Evolutionary conservation across 2,888 invertebrate species (phyloP), one percentile per base, ranked within the genome.

Genomic region (Eupithecia insigniata): DNA sequence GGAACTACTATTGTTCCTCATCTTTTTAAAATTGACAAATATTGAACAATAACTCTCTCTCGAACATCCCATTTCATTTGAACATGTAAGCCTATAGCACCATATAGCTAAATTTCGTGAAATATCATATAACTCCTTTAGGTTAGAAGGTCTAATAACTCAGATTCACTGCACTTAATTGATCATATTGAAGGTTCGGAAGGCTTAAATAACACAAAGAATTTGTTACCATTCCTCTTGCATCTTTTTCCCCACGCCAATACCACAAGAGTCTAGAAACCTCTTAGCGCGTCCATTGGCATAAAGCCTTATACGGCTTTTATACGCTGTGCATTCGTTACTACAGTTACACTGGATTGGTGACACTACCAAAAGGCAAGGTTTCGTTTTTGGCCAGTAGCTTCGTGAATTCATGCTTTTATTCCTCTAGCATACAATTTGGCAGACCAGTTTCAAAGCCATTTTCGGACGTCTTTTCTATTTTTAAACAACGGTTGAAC

Each of bases 261-360:
- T 76, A 76, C 72, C 61, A 76, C 75, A 79, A 77, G 79, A 78
- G 72, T 67, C 60, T 69, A 79, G 80, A 81, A 82, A 81, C 81
- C 82, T 82, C 80, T 82, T 79, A 82, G 77, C 78, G 76, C 79
- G 81, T 73, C 74, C 79, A 80, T 77, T 75, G 80, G 75, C 78
- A 71, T 75, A 76, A 79, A 82, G 80, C 81, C 77, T 82, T 79
- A 79, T 80, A 82, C 81, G 80, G 74, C 78, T 79, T 70, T 66
- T 66, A 69, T 67, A 65, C 62, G 51, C 62, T 34, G 69, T 55
- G 28, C 64, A 22, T 36, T 64, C 22, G 16, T 62, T 32, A 62
- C 22, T 62, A 62, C 61, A 22, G 60, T 30, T 30, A 60, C 30
- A 30, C 28, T 22, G 34, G 64, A 26, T 64, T 64, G 34, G 62